phyloP scores from a whole-genome alignment of 2,113 vertebrate species.

The Microtus richardsoni region DNA sequence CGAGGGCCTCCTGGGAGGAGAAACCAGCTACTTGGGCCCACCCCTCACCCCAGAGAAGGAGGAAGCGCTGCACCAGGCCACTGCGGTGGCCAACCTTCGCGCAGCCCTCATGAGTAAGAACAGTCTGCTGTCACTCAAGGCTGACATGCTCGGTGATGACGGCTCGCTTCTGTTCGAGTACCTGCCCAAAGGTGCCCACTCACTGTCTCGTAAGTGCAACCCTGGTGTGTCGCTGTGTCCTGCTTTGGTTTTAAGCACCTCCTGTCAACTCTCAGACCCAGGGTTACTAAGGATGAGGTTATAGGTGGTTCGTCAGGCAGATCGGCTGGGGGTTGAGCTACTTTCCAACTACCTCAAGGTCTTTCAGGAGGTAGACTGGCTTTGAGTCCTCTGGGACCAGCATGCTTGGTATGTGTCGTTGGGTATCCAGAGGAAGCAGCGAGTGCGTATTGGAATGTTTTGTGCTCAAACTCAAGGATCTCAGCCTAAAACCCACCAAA shows the following conservation, averaged over 20 bases:
- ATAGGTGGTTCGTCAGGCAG: background rate
- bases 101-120: constrained; percentile 98
- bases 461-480: background rate
- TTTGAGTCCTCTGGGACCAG: background rate
- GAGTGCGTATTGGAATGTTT: too few species aligned
- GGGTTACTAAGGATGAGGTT: background rate
- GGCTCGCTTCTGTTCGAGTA: constrained; percentile 97
- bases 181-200: constrained; percentile 96
- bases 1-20: constrained; percentile 89
- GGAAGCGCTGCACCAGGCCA: constrained; percentile 88
- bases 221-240: background rate
- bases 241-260: background rate
- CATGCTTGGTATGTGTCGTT: background rate
- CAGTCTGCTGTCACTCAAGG: constrained; percentile 96
- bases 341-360: background rate
- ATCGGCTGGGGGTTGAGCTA: background rate
- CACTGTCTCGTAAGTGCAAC: constrained; percentile 95
- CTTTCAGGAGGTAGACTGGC: background rate
- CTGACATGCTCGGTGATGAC: constrained; percentile 95
- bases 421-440: background rate
- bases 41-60: constrained; percentile 91
- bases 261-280: background rate
- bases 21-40: constrained; percentile 89
- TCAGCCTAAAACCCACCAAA: background rate
- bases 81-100: constrained; percentile 95